Evolutionary conservation across 2,113 vertebrate species (phyloP).

Genomic region (Panthera uncia): DNA sequence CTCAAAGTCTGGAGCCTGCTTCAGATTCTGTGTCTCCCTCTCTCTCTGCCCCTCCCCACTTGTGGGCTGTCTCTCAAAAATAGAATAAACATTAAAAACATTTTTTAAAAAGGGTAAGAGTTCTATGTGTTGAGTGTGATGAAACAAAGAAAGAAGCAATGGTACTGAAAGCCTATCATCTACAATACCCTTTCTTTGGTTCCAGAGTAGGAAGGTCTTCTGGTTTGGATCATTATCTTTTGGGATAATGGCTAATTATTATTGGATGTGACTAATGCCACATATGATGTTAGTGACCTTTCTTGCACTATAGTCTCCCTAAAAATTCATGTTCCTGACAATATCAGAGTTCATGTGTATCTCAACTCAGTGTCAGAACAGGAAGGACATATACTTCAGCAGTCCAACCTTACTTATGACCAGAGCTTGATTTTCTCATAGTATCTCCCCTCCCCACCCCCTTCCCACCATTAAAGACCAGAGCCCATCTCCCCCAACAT

Average conservation of each 20-base stretch:
- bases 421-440: not conserved
- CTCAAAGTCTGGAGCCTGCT: too few species aligned
- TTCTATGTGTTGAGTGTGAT: not conserved
- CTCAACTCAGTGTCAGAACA: not conserved
- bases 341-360: not conserved
- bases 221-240: not conserved
- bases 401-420: not conserved
- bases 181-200: not conserved
- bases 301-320: not conserved
- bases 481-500: not conserved
- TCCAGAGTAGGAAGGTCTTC: not conserved
- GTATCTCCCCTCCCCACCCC: not conserved
- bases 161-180: not conserved
- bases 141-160: not conserved
- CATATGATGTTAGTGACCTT: not conserved
- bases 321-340: not conserved
- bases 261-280: not conserved
- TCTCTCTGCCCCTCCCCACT: too few species aligned
- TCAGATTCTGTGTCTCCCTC: too few species aligned
- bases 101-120: not conserved
- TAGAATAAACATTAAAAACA: too few species aligned
- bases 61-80: too few species aligned
- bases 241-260: not conserved
- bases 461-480: too few species aligned
- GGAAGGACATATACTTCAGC: not conserved